phyloP scores from a whole-genome alignment of 2,797 vertebrate genomes.

The Pseudomugil gertrudae region DNA sequence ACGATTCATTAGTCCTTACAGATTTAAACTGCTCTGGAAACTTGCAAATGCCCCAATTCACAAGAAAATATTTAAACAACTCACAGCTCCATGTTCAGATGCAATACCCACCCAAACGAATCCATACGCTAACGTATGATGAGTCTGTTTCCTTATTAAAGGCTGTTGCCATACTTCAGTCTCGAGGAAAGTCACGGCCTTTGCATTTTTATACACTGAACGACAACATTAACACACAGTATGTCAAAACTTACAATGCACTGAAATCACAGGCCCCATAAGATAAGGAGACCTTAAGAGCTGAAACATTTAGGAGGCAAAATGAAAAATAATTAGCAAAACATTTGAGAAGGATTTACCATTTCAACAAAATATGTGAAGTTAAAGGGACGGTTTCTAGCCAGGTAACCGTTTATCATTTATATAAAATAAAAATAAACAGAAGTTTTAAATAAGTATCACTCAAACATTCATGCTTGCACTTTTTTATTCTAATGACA shows the following conservation, averaged over 20 bases:
- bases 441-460: too few species aligned
- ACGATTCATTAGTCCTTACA: slow-evolving; percentile 28
- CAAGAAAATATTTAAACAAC: neutral
- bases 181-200: neutral
- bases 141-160: neutral
- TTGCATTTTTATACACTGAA: neutral
- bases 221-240: neutral
- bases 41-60: slow-evolving; percentile 2
- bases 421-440: neutral
- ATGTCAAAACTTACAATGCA: neutral
- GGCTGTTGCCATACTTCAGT: neutral
- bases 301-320: neutral
- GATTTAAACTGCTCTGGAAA: slow-evolving; percentile 18
- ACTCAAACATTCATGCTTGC: too few species aligned
- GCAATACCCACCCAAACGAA: neutral
- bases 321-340: neutral
- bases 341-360: neutral
- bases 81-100: neutral
- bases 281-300: neutral
- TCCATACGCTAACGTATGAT: neutral
- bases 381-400: neutral
- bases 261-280: neutral
- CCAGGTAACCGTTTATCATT: too few species aligned
- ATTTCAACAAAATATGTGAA: neutral
- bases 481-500: too few species aligned